Evolutionary conservation across 2,888 invertebrate species (phyloP).

Genomic region (Zygaena filipendulae): DNA sequence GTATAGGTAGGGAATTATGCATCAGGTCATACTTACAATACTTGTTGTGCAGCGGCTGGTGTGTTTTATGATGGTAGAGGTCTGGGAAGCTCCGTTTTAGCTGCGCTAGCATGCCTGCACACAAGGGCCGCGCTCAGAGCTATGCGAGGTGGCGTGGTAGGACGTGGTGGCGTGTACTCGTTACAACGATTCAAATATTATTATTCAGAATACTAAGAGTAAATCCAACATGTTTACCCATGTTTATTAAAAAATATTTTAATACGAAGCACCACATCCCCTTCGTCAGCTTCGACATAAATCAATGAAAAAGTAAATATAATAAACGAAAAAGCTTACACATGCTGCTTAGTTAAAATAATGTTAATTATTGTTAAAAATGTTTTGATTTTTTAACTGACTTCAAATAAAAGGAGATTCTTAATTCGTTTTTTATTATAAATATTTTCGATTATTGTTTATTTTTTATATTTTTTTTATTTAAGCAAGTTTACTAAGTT

Average conservation of each 20-base stretch:
- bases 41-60: constrained; percentile 81
- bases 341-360: constrained; percentile 39
- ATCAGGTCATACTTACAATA: constrained; percentile 63
- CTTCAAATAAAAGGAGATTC: too few species aligned
- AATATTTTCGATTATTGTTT: too few species aligned
- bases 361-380: constrained; percentile 1
- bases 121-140: constrained; percentile 69
- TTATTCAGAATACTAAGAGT: too few species aligned
- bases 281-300: too few species aligned
- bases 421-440: too few species aligned
- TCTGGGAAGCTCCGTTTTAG: constrained; percentile 90
- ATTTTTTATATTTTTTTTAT: too few species aligned
- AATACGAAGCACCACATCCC: too few species aligned
- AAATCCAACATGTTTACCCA: too few species aligned
- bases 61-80: constrained; percentile 81
- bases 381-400: constrained; percentile 4
- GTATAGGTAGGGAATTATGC: constrained; percentile 21
- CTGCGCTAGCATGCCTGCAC: constrained; percentile 89
- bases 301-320: too few species aligned
- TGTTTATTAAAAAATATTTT: too few species aligned
- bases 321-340: constrained; percentile 41
- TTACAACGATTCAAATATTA: too few species aligned
- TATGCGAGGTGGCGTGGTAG: constrained; percentile 35
- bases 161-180: constrained; percentile 36
- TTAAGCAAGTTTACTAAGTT: too few species aligned